A percentile compares a stretch with the other conserved stretches of the same genome.
Evolutionary conservation across 2,888 invertebrate species (phyloP).

Genomic region (Mythimna albipuncta): DNA sequence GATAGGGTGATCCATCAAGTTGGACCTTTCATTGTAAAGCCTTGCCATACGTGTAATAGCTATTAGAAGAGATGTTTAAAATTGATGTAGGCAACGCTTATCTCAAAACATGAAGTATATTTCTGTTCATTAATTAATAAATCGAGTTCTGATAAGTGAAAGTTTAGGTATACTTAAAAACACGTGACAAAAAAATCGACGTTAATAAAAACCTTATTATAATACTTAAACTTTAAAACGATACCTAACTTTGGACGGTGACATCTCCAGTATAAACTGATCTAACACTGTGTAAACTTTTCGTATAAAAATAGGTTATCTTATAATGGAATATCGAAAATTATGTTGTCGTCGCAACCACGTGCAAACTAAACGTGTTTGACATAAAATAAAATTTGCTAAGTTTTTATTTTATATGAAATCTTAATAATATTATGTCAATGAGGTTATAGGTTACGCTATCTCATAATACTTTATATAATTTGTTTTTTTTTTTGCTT

Average conservation of each 20-base stretch:
- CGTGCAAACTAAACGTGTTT: conserved; percentile 21
- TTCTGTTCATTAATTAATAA: neutral
- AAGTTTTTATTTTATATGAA: conserved; percentile 2
- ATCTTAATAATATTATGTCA: conserved; percentile 18
- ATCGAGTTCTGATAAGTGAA: neutral
- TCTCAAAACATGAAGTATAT: neutral
- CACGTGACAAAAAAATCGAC: neutral
- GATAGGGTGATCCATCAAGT: too few relatives aligned
- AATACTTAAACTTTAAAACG: neutral
- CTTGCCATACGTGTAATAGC: too few relatives aligned
- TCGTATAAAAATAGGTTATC: neutral
- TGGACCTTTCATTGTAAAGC: neutral
- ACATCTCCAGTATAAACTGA: neutral
- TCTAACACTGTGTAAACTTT: neutral
- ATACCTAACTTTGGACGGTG: neutral
- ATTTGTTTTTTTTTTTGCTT: conserved; percentile 7
- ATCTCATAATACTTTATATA: neutral
- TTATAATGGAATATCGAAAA: neutral
- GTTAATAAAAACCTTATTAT: conserved; percentile 3
- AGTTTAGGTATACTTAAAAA: conserved; percentile 12
- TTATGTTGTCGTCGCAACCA: neutral
- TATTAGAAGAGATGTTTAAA: too few relatives aligned
- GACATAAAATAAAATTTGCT: neutral
- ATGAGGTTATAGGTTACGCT: conserved; percentile 8
- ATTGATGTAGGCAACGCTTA: neutral